Evolutionary conservation across 2,113 vertebrate species (phyloP).

Genomic region (Paracanthobrama guichenoti): DNA sequence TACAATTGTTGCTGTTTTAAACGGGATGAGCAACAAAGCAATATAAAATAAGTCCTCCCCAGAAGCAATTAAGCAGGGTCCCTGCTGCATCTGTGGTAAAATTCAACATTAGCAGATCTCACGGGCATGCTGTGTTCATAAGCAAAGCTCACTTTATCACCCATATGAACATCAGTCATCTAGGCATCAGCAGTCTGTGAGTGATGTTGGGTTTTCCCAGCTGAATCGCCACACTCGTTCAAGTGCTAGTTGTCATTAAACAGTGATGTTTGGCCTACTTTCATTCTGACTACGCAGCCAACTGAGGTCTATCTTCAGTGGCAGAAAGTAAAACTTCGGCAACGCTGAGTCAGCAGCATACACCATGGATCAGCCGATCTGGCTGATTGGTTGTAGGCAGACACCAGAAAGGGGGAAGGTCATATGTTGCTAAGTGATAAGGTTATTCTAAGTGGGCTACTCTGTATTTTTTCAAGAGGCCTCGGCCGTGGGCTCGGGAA

Average conservation of each 20-base stretch:
- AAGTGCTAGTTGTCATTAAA: constrained; percentile 13
- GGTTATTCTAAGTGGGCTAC: constrained; percentile 43
- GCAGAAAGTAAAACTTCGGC: constrained; percentile 49
- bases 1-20: background rate
- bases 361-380: constrained; percentile 42
- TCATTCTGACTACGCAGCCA: background rate
- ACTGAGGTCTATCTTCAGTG: constrained; percentile 45
- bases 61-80: background rate
- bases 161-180: background rate
- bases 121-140: constrained; percentile 24
- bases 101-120: constrained; percentile 12
- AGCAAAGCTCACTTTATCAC: constrained; percentile 29
- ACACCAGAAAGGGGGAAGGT: constrained; percentile 55
- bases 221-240: constrained; percentile 3
- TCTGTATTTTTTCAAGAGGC: constrained; percentile 41
- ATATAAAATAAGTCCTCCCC: background rate
- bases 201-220: constrained; percentile 18
- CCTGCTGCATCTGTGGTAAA: background rate
- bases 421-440: constrained; percentile 72
- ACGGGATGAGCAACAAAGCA: background rate
- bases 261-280: background rate
- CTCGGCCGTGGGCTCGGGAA: constrained; percentile 6
- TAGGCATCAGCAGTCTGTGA: background rate
- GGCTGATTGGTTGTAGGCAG: constrained; percentile 57
- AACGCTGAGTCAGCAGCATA: constrained; percentile 65